Evolutionary conservation across 2,888 invertebrate genomes (phyloP), one percentile per base, ranked within the genome.

Genomic region (Eueremaeus valkanovi): DNA sequence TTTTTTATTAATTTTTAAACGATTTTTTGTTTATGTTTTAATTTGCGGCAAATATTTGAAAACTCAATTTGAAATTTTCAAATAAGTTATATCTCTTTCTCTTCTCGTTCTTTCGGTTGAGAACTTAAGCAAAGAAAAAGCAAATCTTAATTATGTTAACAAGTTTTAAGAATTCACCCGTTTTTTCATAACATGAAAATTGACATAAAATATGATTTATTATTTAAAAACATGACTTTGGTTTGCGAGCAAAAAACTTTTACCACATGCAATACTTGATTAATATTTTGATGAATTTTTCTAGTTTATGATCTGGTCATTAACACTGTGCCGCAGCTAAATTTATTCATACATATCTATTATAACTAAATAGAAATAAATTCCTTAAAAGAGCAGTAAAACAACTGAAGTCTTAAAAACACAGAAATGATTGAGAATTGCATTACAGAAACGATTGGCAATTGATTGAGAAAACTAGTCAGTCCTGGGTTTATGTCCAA

Each of bases 151-250:
- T 61, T 61, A 61, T 61, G 29, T 61, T 61, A 61, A 61, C 61
- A 61, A 61, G 31, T 61, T 61, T 61, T 31, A 31, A 31, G 31
- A 31, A 61, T 61, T 58, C 24, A 58, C 27, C 58, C 29, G 27
- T 27, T 58, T 51, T 58, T 61, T 61, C 33, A 29, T 61, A 27
- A 31, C 61, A 18, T 29, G 11, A 61, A 61, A 61, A 61, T 61
- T 55, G 31, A 61, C 33, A 61, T 61, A 29, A 61, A 61, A 61
- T 61, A 61, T 61, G 61, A 61, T 61, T 61, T 61, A 61, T 61
- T 61, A 31, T 61, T 29, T 31, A 27, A 31, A 61, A 61, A 29
- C 29, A 61, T 55, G 55, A 55, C 55, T 55, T 55, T 24, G 21
- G 5, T 61, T 31, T 61, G 5, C 5, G 5, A 61, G 16, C 18